Evolutionary conservation across 2,888 invertebrate species (phyloP).

Genomic region (Pammene fasciana): DNA sequence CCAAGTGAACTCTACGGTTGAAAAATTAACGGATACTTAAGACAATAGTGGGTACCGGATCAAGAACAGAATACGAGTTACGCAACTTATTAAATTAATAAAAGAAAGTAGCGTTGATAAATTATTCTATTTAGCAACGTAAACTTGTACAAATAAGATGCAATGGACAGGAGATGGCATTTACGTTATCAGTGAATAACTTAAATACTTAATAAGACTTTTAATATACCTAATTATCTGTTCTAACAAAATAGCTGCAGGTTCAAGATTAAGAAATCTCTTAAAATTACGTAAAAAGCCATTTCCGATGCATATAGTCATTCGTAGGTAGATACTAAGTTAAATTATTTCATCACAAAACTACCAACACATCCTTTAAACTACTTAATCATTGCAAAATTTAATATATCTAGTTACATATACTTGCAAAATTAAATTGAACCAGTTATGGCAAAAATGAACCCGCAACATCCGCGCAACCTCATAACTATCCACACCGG

Average conservation of each 20-base stretch:
- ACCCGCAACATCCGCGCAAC: slow-evolving; percentile 1
- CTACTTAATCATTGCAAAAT: background rate
- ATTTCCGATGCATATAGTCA: background rate
- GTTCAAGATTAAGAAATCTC: background rate
- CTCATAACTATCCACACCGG: slow-evolving; percentile 17
- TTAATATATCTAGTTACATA: background rate
- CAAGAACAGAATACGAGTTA: slow-evolving; percentile 4
- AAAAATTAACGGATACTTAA: too few relatives aligned
- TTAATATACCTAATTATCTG: too few relatives aligned
- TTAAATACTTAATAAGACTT: too few relatives aligned
- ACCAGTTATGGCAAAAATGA: background rate
- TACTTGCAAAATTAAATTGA: background rate
- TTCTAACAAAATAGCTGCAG: background rate
- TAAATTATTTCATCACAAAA: slow-evolving; percentile 1
- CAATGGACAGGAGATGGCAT: background rate
- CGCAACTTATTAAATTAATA: background rate
- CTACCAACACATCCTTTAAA: background rate
- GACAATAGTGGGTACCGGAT: background rate
- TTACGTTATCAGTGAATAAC: too few relatives aligned
- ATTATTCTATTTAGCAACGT: too few relatives aligned
- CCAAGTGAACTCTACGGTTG: too few relatives aligned
- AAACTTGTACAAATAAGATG: too few relatives aligned
- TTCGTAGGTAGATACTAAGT: background rate
- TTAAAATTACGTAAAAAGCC: background rate
- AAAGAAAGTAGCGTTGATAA: slow-evolving; percentile 1